These are phyloP conservation scores for Atopsyche davidsoni DNA, from an alignment of 1,140 invertebrate species.

Conservation along the genomic window DNA sequence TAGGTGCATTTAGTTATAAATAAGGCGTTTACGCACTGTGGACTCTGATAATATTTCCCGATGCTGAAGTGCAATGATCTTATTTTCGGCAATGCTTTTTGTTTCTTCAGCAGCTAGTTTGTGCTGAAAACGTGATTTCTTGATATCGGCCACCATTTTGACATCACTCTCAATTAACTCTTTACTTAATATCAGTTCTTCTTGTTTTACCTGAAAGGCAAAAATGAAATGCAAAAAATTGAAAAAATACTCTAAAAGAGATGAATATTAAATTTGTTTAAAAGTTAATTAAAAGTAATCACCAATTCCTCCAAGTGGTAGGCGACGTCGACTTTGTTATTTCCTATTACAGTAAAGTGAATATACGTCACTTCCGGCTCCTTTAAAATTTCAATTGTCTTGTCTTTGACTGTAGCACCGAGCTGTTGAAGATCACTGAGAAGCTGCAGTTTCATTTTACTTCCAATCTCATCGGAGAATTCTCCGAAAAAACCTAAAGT, in stretches of 20 bases:
- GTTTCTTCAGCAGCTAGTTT: conserved; percentile 42
- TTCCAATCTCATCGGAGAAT: conserved; percentile 44
- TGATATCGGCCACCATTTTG: conserved; percentile 59
- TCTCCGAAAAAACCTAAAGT: conserved; percentile 55
- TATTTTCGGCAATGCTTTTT: conserved; percentile 35
- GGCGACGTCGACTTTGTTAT: conserved; percentile 60
- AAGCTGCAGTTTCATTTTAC: conserved; percentile 44
- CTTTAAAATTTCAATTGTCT: conserved; percentile 50
- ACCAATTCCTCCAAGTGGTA: conserved; percentile 60
- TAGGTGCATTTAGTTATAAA: neutral
- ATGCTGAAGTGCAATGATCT: conserved; percentile 55
- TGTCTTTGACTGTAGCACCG: conserved; percentile 50
- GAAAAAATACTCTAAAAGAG: conserved; percentile 16
- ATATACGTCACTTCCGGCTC: conserved; percentile 52
- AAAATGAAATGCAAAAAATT: too few species aligned
- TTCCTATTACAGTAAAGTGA: conserved; percentile 55
- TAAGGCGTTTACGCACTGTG: conserved; percentile 36
- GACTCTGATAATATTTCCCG: conserved; percentile 62
- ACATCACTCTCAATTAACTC: conserved; percentile 24
- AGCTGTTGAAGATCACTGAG: conserved; percentile 48
- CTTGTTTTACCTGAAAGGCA: conserved; percentile 49
- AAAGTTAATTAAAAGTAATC: conserved; percentile 25
- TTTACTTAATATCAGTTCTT: conserved; percentile 39
- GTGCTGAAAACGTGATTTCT: conserved; percentile 55
- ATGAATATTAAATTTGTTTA: neutral